phyloP scores from a whole-genome alignment of 2,113 vertebrate species.

The Columba janthina region DNA sequence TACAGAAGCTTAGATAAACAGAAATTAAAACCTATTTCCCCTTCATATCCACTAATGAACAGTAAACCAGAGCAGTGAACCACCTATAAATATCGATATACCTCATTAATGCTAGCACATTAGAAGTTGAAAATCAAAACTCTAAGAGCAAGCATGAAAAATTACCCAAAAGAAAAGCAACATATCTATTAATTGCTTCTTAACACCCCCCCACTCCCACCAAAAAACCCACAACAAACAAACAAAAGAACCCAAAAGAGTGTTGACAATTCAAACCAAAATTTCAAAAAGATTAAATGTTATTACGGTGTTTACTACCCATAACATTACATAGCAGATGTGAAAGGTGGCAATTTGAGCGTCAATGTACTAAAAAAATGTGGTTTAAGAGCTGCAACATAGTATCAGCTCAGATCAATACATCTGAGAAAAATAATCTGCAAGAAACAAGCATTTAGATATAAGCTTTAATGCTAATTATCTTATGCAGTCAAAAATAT shows the following conservation, averaged over 20 bases:
- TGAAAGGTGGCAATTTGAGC: neutral
- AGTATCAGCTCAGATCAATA: neutral
- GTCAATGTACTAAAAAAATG: fast-evolving
- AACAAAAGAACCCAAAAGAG: too few relatives aligned
- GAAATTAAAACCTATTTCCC: neutral
- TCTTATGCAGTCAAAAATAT: neutral
- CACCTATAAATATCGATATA: too few relatives aligned
- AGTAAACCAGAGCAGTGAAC: neutral
- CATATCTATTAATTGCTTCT: neutral
- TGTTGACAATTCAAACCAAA: neutral
- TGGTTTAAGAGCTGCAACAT: neutral
- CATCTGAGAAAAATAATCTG: neutral
- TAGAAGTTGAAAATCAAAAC: neutral
- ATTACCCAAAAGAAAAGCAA: neutral
- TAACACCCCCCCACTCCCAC: too few relatives aligned
- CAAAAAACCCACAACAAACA: neutral
- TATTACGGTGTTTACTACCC: neutral
- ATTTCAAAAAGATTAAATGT: neutral
- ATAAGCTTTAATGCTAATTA: neutral
- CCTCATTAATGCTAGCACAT: neutral
- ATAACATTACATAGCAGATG: neutral
- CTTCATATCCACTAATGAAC: neutral
- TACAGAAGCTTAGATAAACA: neutral
- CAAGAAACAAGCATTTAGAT: neutral
- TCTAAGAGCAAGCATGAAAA: neutral